Evolutionary conservation across 2,888 invertebrate genomes (phyloP).

Genomic region (Pyrgus malvae): DNA sequence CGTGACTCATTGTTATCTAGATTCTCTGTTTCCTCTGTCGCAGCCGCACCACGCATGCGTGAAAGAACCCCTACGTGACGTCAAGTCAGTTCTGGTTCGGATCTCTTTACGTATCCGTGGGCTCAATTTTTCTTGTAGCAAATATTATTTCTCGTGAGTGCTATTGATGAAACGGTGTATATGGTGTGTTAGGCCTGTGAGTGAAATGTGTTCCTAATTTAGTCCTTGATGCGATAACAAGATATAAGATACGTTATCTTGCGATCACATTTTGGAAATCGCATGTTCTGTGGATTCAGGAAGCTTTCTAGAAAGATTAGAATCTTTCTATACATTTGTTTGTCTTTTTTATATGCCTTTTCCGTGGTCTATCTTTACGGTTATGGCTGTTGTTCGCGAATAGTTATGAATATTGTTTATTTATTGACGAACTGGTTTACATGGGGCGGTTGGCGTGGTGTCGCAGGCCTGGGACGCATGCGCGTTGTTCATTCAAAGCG

Average conservation of each 20-base stretch:
- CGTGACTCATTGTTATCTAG: conserved; percentile 41
- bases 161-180: neutral
- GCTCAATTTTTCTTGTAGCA: conserved; percentile 10
- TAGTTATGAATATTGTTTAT: conserved; percentile 34
- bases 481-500: conserved; percentile 55
- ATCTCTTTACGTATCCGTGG: conserved; percentile 42
- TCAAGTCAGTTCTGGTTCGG: conserved; percentile 59
- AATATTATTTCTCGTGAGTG: neutral
- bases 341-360: neutral
- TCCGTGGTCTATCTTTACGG: neutral
- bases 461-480: conserved; percentile 50
- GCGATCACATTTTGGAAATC: too few relatives aligned
- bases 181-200: too few relatives aligned
- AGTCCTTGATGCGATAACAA: too few relatives aligned
- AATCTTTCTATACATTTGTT: too few relatives aligned
- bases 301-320: too few relatives aligned
- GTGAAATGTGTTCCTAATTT: too few relatives aligned
- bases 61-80: conserved; percentile 64
- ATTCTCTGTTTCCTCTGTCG: conserved; percentile 41
- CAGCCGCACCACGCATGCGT: conserved; percentile 60
- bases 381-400: neutral
- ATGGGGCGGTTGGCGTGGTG: conserved; percentile 30
- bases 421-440: conserved; percentile 32
- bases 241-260: too few relatives aligned
- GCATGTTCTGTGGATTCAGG: too few relatives aligned